Evolutionary conservation across 2,797 vertebrate species (phyloP).

Genomic region (Tangara arthus): DNA sequence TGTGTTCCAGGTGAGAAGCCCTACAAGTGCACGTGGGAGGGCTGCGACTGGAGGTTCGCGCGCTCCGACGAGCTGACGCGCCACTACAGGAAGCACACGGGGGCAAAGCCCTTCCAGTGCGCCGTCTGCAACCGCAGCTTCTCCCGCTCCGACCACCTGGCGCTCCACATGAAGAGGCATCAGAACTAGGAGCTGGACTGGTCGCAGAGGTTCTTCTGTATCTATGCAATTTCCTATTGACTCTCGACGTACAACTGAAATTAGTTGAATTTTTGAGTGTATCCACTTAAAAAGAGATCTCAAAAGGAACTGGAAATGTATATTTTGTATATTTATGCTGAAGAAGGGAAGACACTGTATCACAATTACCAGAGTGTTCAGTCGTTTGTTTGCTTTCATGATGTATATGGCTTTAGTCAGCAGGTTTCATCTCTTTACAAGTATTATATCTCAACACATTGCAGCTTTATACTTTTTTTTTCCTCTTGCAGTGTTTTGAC

Average conservation of each 20-base stretch:
- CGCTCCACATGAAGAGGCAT: slow-evolving; percentile 97
- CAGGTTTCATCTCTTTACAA: slow-evolving; percentile 76
- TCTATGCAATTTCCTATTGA: slow-evolving; percentile 66
- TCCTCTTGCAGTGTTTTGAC: slow-evolving; percentile 68
- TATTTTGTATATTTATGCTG: slow-evolving; percentile 81
- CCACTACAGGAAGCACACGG: slow-evolving; percentile 97
- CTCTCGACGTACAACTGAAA: background rate
- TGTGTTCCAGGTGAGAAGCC: slow-evolving; percentile 90
- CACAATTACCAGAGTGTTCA: slow-evolving; percentile 64
- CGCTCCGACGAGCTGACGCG: slow-evolving; percentile 96
- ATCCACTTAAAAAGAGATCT: slow-evolving; percentile 38
- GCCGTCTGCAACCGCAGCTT: slow-evolving; percentile 92
- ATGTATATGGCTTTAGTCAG: slow-evolving; percentile 65
- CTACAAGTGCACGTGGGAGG: slow-evolving; percentile 96
- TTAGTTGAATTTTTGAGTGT: slow-evolving; percentile 51
- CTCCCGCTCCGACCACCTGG: slow-evolving; percentile 96
- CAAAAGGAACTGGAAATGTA: slow-evolving; percentile 79
- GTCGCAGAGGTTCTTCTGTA: background rate
- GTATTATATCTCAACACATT: slow-evolving; percentile 65
- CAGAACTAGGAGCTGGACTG: slow-evolving; percentile 81
- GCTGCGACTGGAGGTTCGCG: slow-evolving; percentile 96
- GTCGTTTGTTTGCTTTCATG: slow-evolving; percentile 64
- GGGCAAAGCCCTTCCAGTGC: slow-evolving; percentile 96
- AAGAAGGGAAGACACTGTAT: slow-evolving; percentile 79
- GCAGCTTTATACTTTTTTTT: slow-evolving; percentile 39